phyloP scores from a whole-genome alignment of 2,797 vertebrate genomes.

The Acanthopagrus latus region DNA sequence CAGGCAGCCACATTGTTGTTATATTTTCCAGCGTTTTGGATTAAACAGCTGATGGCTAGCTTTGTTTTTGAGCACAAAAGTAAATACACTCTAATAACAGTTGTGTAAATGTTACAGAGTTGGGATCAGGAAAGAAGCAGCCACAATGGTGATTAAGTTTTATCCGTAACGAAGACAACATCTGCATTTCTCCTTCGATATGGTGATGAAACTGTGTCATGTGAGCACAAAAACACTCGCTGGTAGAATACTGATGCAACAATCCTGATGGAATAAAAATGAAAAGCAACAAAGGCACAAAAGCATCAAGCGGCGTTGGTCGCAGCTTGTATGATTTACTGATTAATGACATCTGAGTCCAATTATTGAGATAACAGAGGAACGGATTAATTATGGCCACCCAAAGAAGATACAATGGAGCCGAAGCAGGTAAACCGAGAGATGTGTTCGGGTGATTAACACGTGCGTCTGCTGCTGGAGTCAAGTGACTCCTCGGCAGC shows the following conservation, averaged over 20 bases:
- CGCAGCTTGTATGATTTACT: constrained; percentile 52
- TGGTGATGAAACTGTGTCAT: not conserved
- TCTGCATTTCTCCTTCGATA: not conserved
- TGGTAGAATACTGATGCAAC: not conserved
- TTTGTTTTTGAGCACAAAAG: not conserved
- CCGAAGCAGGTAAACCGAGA: constrained; percentile 16
- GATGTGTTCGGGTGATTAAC: constrained; percentile 58
- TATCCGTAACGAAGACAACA: not conserved
- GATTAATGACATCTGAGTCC: constrained; percentile 38
- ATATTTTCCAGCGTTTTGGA: not conserved
- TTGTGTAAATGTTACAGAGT: not conserved
- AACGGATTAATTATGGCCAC: constrained; percentile 21
- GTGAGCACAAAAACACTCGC: not conserved
- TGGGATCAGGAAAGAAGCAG: too few relatives aligned
- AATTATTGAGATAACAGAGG: constrained; percentile 40
- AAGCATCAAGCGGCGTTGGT: constrained; percentile 15
- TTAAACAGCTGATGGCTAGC: not conserved
- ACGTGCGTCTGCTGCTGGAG: constrained; percentile 59
- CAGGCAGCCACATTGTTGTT: constrained; percentile 5
- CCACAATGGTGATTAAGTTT: not conserved
- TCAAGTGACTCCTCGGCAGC: constrained; percentile 72
- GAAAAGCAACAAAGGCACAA: constrained; percentile 2
- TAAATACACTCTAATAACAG: not conserved
- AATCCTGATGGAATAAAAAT: constrained; percentile 18
- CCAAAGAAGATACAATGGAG: constrained; percentile 19